Evolutionary conservation across 2,797 vertebrate genomes (phyloP).

Genomic region (Pseudochirops cupreus): DNA sequence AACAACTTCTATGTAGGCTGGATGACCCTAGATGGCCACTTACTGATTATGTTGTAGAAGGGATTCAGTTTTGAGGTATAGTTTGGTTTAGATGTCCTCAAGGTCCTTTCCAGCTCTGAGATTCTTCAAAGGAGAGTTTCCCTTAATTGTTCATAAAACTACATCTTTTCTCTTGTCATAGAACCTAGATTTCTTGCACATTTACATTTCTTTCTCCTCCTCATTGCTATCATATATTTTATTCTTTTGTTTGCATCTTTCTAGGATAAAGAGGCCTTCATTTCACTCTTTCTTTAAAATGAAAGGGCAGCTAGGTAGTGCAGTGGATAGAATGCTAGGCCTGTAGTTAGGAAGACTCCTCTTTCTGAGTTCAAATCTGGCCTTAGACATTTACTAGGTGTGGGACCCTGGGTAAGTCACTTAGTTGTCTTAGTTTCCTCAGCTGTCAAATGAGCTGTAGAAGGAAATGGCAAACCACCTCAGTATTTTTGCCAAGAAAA

Average conservation of each 20-base stretch:
- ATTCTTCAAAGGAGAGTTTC: not conserved
- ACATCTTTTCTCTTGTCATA: not conserved
- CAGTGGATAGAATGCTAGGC: not conserved
- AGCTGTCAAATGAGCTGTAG: not conserved
- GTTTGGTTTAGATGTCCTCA: not conserved
- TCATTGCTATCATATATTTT: conserved; percentile 37
- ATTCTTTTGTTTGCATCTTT: conserved; percentile 2
- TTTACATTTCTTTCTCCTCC: not conserved
- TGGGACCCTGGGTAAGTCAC: not conserved
- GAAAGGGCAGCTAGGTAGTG: not conserved
- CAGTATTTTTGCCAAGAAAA: not conserved
- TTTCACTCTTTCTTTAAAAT: not conserved
- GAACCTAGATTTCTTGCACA: not conserved
- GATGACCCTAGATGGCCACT: not conserved
- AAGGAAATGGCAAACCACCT: not conserved
- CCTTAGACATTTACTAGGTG: not conserved
- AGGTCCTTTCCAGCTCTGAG: not conserved
- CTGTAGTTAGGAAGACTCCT: not conserved
- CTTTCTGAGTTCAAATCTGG: not conserved
- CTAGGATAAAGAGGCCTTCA: not conserved
- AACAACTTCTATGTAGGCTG: not conserved
- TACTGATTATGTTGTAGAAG: not conserved
- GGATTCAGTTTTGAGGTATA: not conserved
- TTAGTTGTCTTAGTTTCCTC: not conserved
- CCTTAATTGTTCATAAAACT: not conserved